phyloP scores from a whole-genome alignment of 2,113 vertebrate genomes.

The Lathamus discolor region DNA sequence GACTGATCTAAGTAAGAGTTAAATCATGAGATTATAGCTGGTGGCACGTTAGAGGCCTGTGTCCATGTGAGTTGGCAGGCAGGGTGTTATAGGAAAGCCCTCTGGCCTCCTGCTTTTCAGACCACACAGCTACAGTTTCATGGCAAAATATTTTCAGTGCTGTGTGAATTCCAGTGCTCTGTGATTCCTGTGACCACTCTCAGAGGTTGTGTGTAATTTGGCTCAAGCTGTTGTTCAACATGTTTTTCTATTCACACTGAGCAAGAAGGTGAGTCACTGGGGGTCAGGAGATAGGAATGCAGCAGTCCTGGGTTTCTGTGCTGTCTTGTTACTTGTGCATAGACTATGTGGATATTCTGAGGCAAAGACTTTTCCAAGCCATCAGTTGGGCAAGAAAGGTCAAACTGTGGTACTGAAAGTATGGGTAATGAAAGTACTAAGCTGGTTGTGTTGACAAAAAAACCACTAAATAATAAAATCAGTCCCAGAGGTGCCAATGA shows the following conservation, averaged over 20 bases:
- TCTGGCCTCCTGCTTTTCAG: neutral
- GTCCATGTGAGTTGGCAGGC: neutral
- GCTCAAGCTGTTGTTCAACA: neutral
- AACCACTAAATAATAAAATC: neutral
- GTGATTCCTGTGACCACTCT: neutral
- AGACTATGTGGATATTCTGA: rapidly evolving
- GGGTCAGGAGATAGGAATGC: neutral
- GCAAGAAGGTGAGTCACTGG: neutral
- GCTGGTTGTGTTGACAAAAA: neutral
- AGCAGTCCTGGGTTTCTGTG: rapidly evolving
- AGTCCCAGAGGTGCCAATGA: neutral
- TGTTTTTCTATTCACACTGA: neutral
- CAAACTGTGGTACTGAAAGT: neutral
- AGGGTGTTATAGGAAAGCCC: neutral
- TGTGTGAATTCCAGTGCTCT: neutral
- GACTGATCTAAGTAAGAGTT: neutral
- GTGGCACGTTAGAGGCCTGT: neutral
- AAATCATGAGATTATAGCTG: neutral
- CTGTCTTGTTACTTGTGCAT: neutral
- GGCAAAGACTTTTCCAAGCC: neutral
- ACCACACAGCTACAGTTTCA: neutral
- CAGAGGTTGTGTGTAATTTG: neutral
- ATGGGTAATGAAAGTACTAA: neutral
- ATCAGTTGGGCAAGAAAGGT: neutral
- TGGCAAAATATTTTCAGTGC: neutral